Evolutionary conservation across 2,113 vertebrate species (phyloP).

Genomic region (Hipposideros armiger): DNA sequence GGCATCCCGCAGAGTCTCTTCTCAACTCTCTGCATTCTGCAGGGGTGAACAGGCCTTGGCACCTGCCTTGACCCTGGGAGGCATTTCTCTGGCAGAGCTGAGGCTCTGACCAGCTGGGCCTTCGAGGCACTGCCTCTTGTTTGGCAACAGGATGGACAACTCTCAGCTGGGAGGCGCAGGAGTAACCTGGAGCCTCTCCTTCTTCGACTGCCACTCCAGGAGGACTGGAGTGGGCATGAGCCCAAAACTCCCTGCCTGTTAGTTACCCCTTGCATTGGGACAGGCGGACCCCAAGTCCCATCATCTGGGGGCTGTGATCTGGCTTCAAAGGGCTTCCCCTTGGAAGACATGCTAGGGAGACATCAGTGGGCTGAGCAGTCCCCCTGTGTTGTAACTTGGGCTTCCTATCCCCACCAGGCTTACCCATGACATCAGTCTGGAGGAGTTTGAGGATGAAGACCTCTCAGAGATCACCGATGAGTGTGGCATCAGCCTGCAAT

Average conservation of each 20-base stretch:
- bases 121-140: slow-evolving; percentile 66
- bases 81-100: slow-evolving; percentile 49
- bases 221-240: background rate
- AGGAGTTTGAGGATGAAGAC: slow-evolving; percentile 99
- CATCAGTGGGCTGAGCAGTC: background rate
- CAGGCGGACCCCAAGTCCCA: background rate
- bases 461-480: slow-evolving; percentile 98
- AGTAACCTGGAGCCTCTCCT: background rate
- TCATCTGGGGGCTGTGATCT: background rate
- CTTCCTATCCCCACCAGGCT: slow-evolving; percentile 89
- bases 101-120: slow-evolving; percentile 24
- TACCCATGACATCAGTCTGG: slow-evolving; percentile 98
- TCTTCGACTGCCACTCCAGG: background rate
- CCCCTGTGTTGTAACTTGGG: slow-evolving; percentile 60
- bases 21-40: background rate
- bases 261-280: background rate
- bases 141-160: slow-evolving; percentile 30
- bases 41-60: background rate
- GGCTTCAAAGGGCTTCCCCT: background rate
- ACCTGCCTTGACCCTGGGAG: slow-evolving; percentile 51
- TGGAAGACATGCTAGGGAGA: background rate
- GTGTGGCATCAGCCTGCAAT: slow-evolving; percentile 95
- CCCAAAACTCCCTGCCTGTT: background rate
- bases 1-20: background rate
- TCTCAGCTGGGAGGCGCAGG: background rate